Conservation (phyloP, 2,113 vertebrate species). For the Lycaon pictus region DNA sequence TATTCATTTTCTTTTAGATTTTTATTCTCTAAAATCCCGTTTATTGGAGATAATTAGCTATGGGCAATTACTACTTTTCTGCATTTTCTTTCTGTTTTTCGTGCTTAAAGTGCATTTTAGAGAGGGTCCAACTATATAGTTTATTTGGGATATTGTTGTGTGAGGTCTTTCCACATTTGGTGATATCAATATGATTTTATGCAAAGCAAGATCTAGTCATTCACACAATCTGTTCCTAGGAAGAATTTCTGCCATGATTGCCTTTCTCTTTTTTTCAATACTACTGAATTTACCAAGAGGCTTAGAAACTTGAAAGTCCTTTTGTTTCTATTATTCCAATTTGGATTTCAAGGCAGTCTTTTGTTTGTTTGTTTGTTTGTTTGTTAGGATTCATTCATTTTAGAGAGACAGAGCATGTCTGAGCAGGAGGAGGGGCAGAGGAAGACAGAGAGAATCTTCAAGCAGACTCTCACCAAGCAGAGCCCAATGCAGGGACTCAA, state of each 20-base stretch:
- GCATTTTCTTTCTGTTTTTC: neutral
- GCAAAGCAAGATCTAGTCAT: neutral
- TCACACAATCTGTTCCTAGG: neutral
- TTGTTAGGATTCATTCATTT: neutral
- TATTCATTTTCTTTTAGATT: neutral
- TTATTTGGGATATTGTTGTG: neutral
- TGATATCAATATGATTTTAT: neutral
- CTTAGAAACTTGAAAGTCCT: neutral
- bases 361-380: neutral
- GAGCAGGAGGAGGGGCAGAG: neutral
- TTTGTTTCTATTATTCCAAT: neutral
- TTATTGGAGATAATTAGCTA: neutral
- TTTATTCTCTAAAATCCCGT: neutral
- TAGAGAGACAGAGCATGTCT: neutral
- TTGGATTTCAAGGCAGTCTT: neutral
- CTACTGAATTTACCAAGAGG: neutral
- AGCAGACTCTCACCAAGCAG: neutral
- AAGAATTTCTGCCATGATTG: neutral
- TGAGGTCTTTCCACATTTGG: neutral
- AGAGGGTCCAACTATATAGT: accelerated
- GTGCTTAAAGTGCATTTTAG: neutral
- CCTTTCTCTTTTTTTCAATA: neutral
- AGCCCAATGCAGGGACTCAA: neutral
- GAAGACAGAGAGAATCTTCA: neutral
- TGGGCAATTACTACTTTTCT: neutral